Percentiles rank a stretch among this genome's conserved stretches.
Evolutionary conservation across 2,888 invertebrate species (phyloP).

Genomic region (Synergus umbraculus): DNA sequence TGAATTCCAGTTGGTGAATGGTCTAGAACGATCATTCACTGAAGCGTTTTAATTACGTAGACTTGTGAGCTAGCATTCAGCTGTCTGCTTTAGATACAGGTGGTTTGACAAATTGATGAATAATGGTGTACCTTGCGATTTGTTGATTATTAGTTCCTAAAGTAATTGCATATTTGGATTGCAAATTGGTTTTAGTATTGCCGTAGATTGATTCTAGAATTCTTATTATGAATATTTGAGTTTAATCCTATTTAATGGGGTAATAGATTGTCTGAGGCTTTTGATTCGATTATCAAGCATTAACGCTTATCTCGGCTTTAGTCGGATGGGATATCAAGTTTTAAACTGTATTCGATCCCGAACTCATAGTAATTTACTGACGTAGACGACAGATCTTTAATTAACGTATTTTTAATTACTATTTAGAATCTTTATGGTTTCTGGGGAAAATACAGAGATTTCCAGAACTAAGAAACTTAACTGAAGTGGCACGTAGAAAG

Average conservation of each 20-base stretch:
- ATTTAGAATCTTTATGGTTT: neutral
- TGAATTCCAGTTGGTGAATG: constrained; percentile 35
- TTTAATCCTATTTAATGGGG: neutral
- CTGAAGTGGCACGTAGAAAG: constrained; percentile 30
- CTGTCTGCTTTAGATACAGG: neutral
- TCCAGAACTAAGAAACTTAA: constrained; percentile 8
- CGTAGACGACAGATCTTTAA: neutral
- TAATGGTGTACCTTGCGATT: neutral
- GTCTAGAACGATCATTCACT: constrained; percentile 20
- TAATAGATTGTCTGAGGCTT: too few species aligned
- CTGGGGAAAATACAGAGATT: neutral
- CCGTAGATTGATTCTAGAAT: neutral
- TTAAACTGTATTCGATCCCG: too few species aligned
- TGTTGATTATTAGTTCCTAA: neutral
- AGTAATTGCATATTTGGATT: neutral
- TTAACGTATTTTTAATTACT: neutral
- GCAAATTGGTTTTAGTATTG: neutral
- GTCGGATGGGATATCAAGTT: too few species aligned
- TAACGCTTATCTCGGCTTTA: too few species aligned
- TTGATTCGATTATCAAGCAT: too few species aligned
- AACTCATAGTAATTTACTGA: too few species aligned
- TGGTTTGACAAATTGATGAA: neutral
- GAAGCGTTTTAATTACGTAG: constrained; percentile 12
- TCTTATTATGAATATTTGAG: neutral
- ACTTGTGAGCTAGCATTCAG: neutral